Evolutionary conservation across 2,797 vertebrate genomes (phyloP).

Genomic region (Percopsis omiscomaycus): DNA sequence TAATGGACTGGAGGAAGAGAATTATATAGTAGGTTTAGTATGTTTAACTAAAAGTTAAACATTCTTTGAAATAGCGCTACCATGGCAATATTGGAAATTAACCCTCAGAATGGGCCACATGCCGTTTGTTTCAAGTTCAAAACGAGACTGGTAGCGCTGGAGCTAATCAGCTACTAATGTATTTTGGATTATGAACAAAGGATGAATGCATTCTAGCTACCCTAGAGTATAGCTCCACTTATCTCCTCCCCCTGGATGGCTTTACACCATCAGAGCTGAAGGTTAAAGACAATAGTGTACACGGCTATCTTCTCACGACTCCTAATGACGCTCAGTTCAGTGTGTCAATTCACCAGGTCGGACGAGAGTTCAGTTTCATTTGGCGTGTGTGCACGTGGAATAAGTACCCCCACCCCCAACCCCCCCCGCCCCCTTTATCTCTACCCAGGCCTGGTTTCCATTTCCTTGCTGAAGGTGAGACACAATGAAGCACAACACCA

Average conservation of each 20-base stretch:
- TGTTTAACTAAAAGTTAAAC: too few species aligned
- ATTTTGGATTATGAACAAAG: neutral
- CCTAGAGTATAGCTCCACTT: neutral
- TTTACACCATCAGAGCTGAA: constrained; percentile 15
- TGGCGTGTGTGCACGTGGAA: neutral
- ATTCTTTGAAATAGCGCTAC: neutral
- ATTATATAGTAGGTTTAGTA: too few species aligned
- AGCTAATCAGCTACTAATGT: neutral
- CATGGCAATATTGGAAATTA: neutral
- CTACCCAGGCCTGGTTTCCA: constrained; percentile 40
- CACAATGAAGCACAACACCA: constrained; percentile 57
- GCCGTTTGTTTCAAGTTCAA: neutral
- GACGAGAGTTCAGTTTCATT: constrained; percentile 13
- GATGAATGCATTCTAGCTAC: neutral
- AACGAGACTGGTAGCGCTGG: neutral
- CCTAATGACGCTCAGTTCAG: constrained; percentile 33
- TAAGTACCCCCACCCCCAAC: neutral
- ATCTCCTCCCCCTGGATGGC: neutral
- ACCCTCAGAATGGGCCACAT: neutral
- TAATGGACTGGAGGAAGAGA: too few species aligned
- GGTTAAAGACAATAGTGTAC: constrained; percentile 12
- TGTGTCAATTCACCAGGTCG: constrained; percentile 16
- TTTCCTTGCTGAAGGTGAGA: constrained; percentile 63
- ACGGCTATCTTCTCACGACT: constrained; percentile 8
- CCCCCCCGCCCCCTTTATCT: constrained; percentile 36